Base-by-base conservation (phyloP, 2,113 vertebrate species). In the Perccottus glenii region DNA sequence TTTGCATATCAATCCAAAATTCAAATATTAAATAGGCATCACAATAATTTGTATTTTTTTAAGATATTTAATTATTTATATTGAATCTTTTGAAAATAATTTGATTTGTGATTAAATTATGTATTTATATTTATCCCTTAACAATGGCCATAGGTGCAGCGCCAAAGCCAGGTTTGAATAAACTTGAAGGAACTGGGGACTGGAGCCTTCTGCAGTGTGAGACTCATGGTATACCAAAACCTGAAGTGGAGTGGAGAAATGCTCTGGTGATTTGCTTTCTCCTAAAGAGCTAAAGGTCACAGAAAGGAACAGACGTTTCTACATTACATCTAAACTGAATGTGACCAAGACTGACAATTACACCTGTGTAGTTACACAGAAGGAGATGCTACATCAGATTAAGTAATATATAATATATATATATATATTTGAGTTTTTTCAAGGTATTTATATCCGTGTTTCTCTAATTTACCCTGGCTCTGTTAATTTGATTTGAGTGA, bases 61-160 rank as follows among this genome's bases (percentile, higher is more conserved):
- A 38, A 38, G 6, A 38, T 5, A 38, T n/a, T n/a, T n/a, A n/a
- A n/a, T n/a, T n/a, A n/a, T n/a, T n/a, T n/a, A n/a, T n/a, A n/a
- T n/a, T 5, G 6, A 4, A 38, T n/a, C n/a, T n/a, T n/a, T n/a
- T n/a, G n/a, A n/a, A n/a, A n/a, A n/a, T n/a, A n/a, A n/a, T n/a
- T n/a, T n/a, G n/a, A n/a, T n/a, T n/a, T n/a, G n/a, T n/a, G n/a
- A n/a, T n/a, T n/a, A n/a, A n/a, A n/a, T n/a, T n/a, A n/a, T n/a
- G n/a, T n/a, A n/a, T n/a, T n/a, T n/a, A n/a, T n/a, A n/a, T n/a
- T 38, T 38, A 38, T 7, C 5, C 15, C 46, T 14, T 51, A n/a
- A n/a, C n/a, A n/a, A n/a, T n/a, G n/a, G n/a, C 44, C 14, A n/a
- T 12, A 65, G 62, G 62, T 7, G 50, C 40, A n/a, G 50, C 40